Evolutionary conservation across 2,113 vertebrate genomes (phyloP), one percentile per base, ranked within the genome.

Genomic region (Gobius niger): DNA sequence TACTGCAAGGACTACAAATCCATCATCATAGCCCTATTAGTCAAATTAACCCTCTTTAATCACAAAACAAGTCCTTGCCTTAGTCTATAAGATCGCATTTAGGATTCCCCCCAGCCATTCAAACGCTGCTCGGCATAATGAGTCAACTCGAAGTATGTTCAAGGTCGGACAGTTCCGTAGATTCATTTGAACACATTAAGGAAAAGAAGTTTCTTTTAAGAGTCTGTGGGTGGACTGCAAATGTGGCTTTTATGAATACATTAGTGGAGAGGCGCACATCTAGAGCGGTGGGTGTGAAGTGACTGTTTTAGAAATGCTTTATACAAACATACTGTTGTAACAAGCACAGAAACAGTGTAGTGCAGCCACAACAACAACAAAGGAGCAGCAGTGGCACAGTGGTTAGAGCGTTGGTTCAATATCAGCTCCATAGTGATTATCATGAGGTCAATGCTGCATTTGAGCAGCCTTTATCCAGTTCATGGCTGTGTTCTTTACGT

Each of bases 121-220:
- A 11, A 16, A 44, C 60, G 9, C 42, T 11, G 60, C 9, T 12
- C 9, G 10, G 9, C n/a, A 18, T 62, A 62, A 44, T 46, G 16
- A 13, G 6, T 63, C 11, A 7, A 46, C 14, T 12, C n/a, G 5
- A 47, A 12, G 44, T 34, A 47, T 19, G 44, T 64, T 14, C 19
- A 64, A 40, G 44, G 46, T 64, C 47, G 7, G 19, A 2, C 9
- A 44, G 18, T 40, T 47, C 44, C 49, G 24, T 64, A 64, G 19
- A 64, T 14, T 40, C 63, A 64, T 49, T 64, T 64, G 18, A 49
- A 64, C 12, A 64, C 63, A 46, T 63, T 63, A 47, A 62, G 60
- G 42, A 54, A 54, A 10, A 24, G n/a, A 62, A 62, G 44, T 62
- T 44, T 16, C 15, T 46, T 46, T 46, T 63, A 63, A 63, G 44